Base-by-base conservation (phyloP, 2,888 invertebrate species). In the Tetrapedia diversipes region DNA sequence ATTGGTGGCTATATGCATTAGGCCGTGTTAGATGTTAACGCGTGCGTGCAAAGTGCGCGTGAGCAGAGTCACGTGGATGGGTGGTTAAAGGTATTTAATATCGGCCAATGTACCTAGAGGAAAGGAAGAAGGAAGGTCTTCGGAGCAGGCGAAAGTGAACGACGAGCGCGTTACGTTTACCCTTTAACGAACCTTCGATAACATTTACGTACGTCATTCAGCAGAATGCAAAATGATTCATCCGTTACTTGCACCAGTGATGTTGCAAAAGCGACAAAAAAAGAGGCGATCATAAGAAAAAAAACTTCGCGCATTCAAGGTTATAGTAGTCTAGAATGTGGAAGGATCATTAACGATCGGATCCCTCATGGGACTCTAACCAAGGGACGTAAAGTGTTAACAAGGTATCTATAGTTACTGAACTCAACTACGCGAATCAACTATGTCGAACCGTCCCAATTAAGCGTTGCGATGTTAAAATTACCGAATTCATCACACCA, bases 61-160 rank as follows among this genome's bases (percentile, higher is more conserved):
- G 59, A 53, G 22, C 11, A 32, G 1, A 29, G 53, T 72, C 72
- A 60, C 72, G 69, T 37, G 69, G 69, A 54, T n/a, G n/a, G n/a
- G n/a, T n/a, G n/a, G 37, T 14, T 32, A 24, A 14, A 41, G 57
- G 19, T 51, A n/a, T n/a, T n/a, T n/a, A 51, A 61, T 61, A 34
- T 49, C 56, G 73, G 41, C 57, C 41, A 16, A 27, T n/a, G 39
- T 53, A 47, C 47, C 47, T 16, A 11, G n/a, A 27, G 14, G 16
- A 32, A 24, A 22, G 41, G 51, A 47, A 56, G 29, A 34, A 8
- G 10, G 39, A 16, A 37, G n/a, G 0, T 32, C 34, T 39, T 59
- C n/a, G 39, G n/a, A 45, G n/a, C 43, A 16, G 19, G 34, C 43
- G 63, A 43, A 41, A 63, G 56, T 47, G 24, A n/a, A 16, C 54